phyloP scores from a whole-genome alignment of 2,888 invertebrate genomes.

The Electrophaes corylata region DNA sequence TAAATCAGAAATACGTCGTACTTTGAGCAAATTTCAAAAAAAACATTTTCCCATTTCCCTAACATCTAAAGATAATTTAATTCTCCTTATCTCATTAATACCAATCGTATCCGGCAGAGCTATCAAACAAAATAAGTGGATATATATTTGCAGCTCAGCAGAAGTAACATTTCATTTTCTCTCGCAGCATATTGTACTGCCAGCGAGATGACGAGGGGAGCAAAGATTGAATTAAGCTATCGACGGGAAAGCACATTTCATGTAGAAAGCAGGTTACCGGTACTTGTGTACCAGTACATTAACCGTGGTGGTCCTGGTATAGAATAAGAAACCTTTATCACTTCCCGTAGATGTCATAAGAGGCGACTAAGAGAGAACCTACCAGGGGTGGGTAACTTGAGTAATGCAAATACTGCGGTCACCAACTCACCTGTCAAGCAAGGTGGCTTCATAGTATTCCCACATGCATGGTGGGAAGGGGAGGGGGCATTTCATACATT shows the following conservation, averaged over 20 bases:
- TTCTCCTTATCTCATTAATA: conserved; percentile 26
- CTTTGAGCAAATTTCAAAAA: no score
- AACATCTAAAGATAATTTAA: conserved; percentile 14
- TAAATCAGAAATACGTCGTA: no score
- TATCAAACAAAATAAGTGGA: conserved; percentile 38
- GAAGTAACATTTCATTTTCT: conserved; percentile 65
- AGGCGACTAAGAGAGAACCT: no score
- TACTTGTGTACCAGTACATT: neutral
- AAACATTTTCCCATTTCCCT: neutral
- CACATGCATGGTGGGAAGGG: no score
- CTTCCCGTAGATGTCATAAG: no score
- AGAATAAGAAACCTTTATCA: no score
- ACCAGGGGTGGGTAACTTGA: no score
- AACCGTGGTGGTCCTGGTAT: no score
- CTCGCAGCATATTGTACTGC: conserved; percentile 61
- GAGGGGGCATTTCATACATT: no score
- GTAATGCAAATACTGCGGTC: no score
- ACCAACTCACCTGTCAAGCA: no score
- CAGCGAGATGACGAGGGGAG: conserved; percentile 69
- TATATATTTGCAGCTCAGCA: conserved; percentile 40
- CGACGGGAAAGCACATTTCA: conserved; percentile 58
- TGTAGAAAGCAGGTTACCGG: conserved; percentile 6
- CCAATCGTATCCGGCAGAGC: conserved; percentile 27
- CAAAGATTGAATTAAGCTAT: conserved; percentile 79
- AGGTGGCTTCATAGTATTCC: no score